Percentiles rank a stretch among this genome's conserved stretches.
Conservation (phyloP, 2,888 invertebrate genomes). For the Pammene aurita region DNA sequence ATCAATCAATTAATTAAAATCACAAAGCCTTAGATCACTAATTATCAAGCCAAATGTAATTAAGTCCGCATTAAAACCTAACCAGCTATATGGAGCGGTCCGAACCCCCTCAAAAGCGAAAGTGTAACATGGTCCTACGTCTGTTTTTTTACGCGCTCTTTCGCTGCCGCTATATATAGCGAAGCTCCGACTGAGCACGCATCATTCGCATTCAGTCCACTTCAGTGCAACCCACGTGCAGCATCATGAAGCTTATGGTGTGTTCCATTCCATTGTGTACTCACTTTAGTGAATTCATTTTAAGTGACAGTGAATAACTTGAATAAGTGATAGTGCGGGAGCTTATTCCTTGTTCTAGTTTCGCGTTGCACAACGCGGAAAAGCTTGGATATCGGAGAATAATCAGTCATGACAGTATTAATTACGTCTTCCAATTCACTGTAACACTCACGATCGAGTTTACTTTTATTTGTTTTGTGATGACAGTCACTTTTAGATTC, state of each 20-base stretch:
- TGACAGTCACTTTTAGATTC: conserved; percentile 33
- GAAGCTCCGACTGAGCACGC: conserved; percentile 70
- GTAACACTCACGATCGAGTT: conserved; percentile 50
- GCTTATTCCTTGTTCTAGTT: conserved; percentile 57
- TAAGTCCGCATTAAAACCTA: conserved; percentile 35
- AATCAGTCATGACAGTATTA: conserved; percentile 60
- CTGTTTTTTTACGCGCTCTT: conserved; percentile 78
- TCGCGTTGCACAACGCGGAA: conserved; percentile 65
- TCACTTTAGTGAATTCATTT: conserved; percentile 34
- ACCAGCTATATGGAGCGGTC: conserved; percentile 67
- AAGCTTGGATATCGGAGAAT: conserved; percentile 55
- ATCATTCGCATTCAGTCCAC: conserved; percentile 83
- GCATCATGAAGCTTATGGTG: conserved; percentile 84
- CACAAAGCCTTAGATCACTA: not conserved
- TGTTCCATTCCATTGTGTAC: conserved; percentile 54
- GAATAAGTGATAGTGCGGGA: conserved; percentile 46
- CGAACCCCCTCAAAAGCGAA: conserved; percentile 80
- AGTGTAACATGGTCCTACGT: conserved; percentile 80
- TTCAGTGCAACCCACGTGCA: conserved; percentile 81
- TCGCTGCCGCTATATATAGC: conserved; percentile 80
- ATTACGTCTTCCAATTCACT: conserved; percentile 59
- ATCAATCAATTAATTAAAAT: too few relatives aligned
- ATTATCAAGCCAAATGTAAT: conserved; percentile 13
- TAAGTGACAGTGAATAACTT: conserved; percentile 57
- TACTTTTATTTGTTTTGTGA: conserved; percentile 43